phyloP scores from a whole-genome alignment of 2,797 vertebrate genomes.

The Neosalanx taihuensis region DNA sequence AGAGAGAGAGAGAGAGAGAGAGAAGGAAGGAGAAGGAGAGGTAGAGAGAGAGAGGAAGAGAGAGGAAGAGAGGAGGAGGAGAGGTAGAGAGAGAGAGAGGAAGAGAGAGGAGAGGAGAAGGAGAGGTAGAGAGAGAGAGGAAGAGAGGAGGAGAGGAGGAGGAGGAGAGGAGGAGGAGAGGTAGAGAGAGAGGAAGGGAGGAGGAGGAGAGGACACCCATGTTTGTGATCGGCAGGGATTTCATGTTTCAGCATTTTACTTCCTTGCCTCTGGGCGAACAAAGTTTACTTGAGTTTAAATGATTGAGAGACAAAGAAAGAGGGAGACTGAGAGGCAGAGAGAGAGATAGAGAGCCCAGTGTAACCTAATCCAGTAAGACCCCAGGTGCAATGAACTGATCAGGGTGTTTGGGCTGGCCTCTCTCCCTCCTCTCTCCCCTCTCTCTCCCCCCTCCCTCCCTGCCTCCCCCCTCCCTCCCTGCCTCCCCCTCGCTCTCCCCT shows the following conservation, averaged over 20 bases:
- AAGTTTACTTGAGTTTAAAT: too few relatives aligned
- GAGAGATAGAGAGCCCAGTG: background rate
- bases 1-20: too few relatives aligned
- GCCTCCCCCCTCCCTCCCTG: background rate
- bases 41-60: background rate
- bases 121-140: too few relatives aligned
- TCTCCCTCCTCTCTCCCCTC: background rate
- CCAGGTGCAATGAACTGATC: too few relatives aligned
- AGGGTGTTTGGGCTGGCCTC: background rate
- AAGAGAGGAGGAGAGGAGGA: background rate
- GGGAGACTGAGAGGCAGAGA: background rate
- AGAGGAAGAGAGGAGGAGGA: background rate
- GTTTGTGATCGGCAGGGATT: too few relatives aligned
- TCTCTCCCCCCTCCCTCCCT: background rate
- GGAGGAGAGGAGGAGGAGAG: background rate
- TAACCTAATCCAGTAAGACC: too few relatives aligned
- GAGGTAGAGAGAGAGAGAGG: too few relatives aligned
- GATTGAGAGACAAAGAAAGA: background rate
- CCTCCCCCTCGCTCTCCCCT: background rate
- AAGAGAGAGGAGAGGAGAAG: too few relatives aligned
- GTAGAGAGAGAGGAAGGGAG: too few relatives aligned
- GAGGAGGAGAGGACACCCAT: too few relatives aligned
- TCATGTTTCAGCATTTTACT: too few relatives aligned
- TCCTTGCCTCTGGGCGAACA: too few relatives aligned
- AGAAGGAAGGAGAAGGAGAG: background rate